Conservation (phyloP, 2,113 vertebrate species). For the Anarhynchus alexandrinus region DNA sequence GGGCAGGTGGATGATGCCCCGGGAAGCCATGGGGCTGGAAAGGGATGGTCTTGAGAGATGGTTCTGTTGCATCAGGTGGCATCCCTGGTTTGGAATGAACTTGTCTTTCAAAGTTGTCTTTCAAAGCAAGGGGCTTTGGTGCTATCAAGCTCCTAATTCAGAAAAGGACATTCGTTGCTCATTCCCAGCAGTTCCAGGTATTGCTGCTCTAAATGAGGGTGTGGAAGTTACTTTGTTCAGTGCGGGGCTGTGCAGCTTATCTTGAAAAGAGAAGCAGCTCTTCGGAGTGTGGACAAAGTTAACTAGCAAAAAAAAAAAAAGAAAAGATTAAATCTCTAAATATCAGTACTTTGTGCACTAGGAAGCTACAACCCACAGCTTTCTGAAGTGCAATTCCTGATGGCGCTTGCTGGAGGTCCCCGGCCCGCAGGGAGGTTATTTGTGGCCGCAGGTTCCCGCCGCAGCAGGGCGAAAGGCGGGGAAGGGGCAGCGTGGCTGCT, state of each 20-base stretch:
- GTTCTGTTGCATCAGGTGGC: not conserved
- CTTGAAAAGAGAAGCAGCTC: not conserved
- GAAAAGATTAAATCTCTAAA: not conserved
- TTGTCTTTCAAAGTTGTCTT: not conserved
- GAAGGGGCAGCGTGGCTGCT: not conserved
- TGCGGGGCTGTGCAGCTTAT: not conserved
- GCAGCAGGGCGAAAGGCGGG: not conserved
- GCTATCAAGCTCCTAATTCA: not conserved
- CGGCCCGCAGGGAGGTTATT: too few relatives aligned
- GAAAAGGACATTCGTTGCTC: not conserved
- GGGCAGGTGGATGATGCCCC: not conserved
- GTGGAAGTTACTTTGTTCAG: not conserved
- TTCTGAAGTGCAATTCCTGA: not conserved
- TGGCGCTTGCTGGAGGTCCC: not conserved
- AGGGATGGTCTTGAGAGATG: not conserved
- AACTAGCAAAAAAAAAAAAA: not conserved
- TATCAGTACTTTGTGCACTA: not conserved
- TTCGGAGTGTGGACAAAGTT: not conserved
- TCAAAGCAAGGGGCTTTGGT: not conserved
- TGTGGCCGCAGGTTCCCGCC: not conserved
- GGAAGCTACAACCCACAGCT: not conserved
- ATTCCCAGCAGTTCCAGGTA: not conserved
- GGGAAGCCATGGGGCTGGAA: not conserved
- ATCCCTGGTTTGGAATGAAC: not conserved
- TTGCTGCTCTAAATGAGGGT: not conserved